Evolutionary conservation across 2,797 vertebrate species (phyloP).

Genomic region (Dendrocincla fuliginosa): DNA sequence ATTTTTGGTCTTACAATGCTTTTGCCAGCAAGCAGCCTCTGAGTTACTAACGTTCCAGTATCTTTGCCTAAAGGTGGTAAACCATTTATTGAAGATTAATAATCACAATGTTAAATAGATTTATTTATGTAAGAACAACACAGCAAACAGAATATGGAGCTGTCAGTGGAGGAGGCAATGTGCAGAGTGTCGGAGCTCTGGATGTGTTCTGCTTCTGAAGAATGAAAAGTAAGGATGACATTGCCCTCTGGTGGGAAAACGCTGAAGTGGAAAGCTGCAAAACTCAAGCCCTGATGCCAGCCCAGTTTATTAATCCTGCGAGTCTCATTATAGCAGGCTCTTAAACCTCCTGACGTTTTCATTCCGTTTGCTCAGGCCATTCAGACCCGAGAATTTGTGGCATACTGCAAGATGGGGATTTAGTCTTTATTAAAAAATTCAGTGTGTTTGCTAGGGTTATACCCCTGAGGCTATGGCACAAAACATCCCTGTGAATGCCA

Average conservation of each 20-base stretch:
- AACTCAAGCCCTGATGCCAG: background rate
- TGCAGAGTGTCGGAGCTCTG: background rate
- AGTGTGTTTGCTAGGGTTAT: background rate
- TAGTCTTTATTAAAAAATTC: background rate
- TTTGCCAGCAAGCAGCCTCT: background rate
- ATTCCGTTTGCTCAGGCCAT: background rate
- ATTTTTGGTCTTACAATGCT: background rate
- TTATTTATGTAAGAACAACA: background rate
- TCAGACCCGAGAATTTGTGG: background rate
- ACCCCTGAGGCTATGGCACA: background rate
- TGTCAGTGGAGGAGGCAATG: background rate
- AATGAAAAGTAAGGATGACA: background rate
- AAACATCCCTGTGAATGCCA: background rate
- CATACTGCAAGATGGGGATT: background rate
- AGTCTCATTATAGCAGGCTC: background rate
- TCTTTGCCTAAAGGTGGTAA: background rate
- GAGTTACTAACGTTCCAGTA: background rate
- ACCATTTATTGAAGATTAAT: background rate
- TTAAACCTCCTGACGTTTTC: background rate
- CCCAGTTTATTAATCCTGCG: background rate
- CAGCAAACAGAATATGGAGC: background rate
- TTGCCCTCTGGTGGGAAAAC: conserved; percentile 64
- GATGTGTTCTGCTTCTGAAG: accelerated
- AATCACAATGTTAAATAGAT: background rate
- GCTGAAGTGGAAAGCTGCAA: background rate